Percentiles rank a stretch among this genome's conserved stretches.
phyloP scores from a whole-genome alignment of 2,888 invertebrate species.

The Gryllus longicercus region DNA sequence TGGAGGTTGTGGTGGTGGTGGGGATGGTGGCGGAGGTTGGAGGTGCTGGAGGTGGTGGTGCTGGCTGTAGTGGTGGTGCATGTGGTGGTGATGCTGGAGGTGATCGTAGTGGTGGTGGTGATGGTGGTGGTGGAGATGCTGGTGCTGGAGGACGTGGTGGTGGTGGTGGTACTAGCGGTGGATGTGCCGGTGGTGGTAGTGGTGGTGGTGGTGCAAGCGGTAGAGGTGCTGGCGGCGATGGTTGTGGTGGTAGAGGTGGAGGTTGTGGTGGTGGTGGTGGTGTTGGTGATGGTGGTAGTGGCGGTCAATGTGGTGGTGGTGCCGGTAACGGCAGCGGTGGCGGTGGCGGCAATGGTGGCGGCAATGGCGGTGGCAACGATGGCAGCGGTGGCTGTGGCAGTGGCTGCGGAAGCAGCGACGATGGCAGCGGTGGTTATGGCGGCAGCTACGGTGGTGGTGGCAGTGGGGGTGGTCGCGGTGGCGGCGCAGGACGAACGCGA shows the following conservation, averaged over 20 bases:
- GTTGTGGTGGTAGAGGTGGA: background rate
- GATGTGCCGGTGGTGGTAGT: background rate
- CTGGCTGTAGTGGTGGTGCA: background rate
- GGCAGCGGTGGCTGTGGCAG: conserved; percentile 20
- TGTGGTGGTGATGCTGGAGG: background rate
- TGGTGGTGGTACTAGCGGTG: background rate
- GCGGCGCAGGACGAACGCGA: too few species aligned
- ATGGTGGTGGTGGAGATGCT: background rate
- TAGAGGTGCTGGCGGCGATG: too few species aligned
- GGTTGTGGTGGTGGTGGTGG: background rate
- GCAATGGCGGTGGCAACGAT: conserved; percentile 12
- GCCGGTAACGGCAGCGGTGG: background rate
- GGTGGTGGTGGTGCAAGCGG: background rate
- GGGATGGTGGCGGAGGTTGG: too few species aligned
- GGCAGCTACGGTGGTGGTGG: too few species aligned
- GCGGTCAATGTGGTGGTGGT: too few species aligned
- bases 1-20: background rate
- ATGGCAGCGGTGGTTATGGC: too few species aligned
- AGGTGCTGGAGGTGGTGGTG: background rate
- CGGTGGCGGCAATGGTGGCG: background rate
- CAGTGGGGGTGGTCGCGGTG: too few species aligned
- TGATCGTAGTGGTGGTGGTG: background rate
- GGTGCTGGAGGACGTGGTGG: background rate
- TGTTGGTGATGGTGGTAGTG: too few species aligned
- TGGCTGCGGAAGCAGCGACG: background rate